A percentile compares a stretch with the other conserved stretches of the same genome.
phyloP scores from a whole-genome alignment of 2,888 invertebrate genomes.

The Anoncus sp. region DNA sequence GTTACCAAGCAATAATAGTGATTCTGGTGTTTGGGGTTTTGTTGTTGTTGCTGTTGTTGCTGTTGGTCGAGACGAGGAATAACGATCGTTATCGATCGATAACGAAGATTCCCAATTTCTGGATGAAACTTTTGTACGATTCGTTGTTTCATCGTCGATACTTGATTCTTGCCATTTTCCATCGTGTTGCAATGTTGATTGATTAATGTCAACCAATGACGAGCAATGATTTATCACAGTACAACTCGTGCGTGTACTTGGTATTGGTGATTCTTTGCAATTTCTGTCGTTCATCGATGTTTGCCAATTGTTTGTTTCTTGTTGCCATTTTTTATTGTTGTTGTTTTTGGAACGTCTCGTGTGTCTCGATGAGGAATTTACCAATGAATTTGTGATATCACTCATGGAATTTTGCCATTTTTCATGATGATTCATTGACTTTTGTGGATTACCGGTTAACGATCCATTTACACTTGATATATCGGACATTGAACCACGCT shows the following conservation, averaged over 20 bases:
- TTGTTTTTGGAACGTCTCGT: too few relatives aligned
- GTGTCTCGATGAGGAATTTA: constrained; percentile 49
- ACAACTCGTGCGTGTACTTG: constrained; percentile 61
- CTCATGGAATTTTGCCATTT: constrained; percentile 88
- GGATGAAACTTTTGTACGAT: constrained; percentile 64
- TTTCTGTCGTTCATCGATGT: constrained; percentile 79
- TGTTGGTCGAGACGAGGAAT: constrained; percentile 34
- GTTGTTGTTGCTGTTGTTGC: too few relatives aligned
- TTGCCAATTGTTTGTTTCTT: constrained; percentile 76
- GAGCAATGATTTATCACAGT: constrained; percentile 73
- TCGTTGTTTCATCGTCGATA: constrained; percentile 74
- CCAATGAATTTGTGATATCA: constrained; percentile 84
- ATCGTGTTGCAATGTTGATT: constrained; percentile 65
- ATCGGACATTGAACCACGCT: constrained; percentile 80
- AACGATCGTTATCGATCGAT: constrained; percentile 69
- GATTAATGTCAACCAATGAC: constrained; percentile 70
- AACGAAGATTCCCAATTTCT: constrained; percentile 70
- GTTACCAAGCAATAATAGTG: too few relatives aligned
- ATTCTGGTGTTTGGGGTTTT: too few relatives aligned
- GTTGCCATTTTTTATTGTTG: constrained; percentile 70
- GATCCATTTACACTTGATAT: constrained; percentile 78
- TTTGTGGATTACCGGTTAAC: constrained; percentile 61
- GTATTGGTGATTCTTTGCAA: constrained; percentile 66
- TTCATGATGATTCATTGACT: constrained; percentile 69
- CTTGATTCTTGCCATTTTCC: constrained; percentile 77